phyloP scores from a whole-genome alignment of 2,797 vertebrate genomes.

The Melanitta fusca region DNA sequence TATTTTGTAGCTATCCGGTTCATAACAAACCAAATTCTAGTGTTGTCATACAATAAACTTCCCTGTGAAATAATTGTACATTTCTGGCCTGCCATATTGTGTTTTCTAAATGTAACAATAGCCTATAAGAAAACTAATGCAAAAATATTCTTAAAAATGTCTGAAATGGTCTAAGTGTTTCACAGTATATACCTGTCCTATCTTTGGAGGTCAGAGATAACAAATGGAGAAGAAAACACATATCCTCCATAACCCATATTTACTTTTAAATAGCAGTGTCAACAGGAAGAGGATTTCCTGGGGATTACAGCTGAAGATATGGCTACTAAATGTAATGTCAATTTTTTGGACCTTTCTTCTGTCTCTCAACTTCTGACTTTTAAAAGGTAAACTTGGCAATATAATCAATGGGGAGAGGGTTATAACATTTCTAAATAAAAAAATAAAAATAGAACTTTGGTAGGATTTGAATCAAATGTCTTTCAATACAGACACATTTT shows the following conservation, averaged over 20 bases:
- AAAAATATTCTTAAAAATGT: not conserved
- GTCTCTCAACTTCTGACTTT: not conserved
- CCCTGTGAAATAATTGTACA: not conserved
- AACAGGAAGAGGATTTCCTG: not conserved
- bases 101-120: not conserved
- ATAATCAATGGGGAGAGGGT: not conserved
- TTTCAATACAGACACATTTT: conserved; percentile 21
- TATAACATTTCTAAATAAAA: not conserved
- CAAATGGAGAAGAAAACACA: not conserved
- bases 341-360: not conserved
- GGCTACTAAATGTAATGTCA: not conserved
- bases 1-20: not conserved
- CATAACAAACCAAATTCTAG: not conserved
- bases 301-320: not conserved
- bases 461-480: not conserved
- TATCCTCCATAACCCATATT: not conserved
- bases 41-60: not conserved
- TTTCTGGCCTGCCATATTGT: not conserved
- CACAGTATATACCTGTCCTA: not conserved
- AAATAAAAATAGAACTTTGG: not conserved
- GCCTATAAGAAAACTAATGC: not conserved
- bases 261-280: not conserved
- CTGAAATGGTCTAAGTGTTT: not conserved
- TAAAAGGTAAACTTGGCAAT: not conserved
- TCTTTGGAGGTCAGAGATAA: not conserved